A percentile compares a stretch with the other conserved stretches of the same genome.
Evolutionary conservation across 2,888 invertebrate genomes (phyloP).

Genomic region (Mythimna albipuncta): DNA sequence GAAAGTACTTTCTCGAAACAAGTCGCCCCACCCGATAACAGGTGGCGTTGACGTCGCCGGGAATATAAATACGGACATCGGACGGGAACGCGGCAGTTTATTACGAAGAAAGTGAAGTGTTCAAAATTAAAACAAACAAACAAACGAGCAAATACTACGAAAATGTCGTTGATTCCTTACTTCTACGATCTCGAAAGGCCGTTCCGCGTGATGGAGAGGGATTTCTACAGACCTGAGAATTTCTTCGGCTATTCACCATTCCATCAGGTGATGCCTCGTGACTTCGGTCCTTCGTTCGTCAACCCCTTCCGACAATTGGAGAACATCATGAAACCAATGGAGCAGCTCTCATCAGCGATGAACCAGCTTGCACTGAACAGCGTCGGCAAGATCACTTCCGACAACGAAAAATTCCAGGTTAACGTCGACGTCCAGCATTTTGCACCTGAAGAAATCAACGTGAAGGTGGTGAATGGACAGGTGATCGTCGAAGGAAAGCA

Average conservation of each 20-base stretch:
- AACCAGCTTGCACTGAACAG: constrained; percentile 83
- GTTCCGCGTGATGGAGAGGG: constrained; percentile 80
- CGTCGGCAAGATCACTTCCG: constrained; percentile 83
- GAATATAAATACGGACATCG: constrained; percentile 68
- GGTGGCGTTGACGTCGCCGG: constrained; percentile 66
- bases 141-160: constrained; percentile 28
- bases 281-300: constrained; percentile 63
- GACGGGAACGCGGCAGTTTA: constrained; percentile 57
- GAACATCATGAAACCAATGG: constrained; percentile 74
- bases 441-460: constrained; percentile 93
- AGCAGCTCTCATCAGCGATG: constrained; percentile 78
- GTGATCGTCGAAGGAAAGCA: constrained; percentile 95
- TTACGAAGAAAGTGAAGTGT: constrained; percentile 49
- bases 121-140: constrained; percentile 25
- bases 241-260: constrained; percentile 67
- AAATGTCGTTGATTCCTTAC: constrained; percentile 82
- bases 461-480: constrained; percentile 93
- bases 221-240: constrained; percentile 72
- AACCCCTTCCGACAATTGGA: constrained; percentile 69
- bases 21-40: constrained; percentile 41
- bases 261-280: constrained; percentile 66
- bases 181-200: constrained; percentile 79
- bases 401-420: constrained; percentile 92
- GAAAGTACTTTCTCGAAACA: constrained; percentile 53
- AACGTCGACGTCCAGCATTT: constrained; percentile 95